Evolutionary conservation across 2,797 vertebrate genomes (phyloP).

Genomic region (Sylvia borin): DNA sequence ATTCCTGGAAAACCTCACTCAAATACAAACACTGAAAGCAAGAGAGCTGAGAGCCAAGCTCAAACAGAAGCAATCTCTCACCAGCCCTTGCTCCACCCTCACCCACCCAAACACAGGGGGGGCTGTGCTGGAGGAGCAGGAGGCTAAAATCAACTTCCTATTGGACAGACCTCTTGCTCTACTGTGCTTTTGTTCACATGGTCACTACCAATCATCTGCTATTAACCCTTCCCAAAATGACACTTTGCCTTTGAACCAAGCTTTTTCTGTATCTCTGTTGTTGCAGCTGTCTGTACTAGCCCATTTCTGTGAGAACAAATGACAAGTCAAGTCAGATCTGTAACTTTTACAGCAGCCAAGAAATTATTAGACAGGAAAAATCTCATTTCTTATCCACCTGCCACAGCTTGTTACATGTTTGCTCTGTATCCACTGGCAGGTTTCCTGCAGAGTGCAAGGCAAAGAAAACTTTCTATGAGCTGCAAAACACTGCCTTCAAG

Average conservation of each 20-base stretch:
- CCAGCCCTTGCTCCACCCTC: background rate
- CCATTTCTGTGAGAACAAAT: background rate
- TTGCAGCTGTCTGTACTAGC: background rate
- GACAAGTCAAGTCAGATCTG: background rate
- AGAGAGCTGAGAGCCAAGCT: background rate
- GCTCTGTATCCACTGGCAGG: background rate
- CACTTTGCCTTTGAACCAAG: background rate
- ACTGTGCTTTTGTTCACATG: fast-evolving
- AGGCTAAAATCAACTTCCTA: background rate
- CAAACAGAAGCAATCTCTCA: background rate
- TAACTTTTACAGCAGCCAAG: background rate
- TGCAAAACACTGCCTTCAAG: background rate
- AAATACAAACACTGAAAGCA: background rate
- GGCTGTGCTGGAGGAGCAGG: background rate
- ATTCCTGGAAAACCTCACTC: background rate
- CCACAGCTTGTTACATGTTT: background rate
- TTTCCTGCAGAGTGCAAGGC: background rate
- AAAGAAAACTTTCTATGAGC: background rate
- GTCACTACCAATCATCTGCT: background rate
- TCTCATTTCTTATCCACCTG: background rate
- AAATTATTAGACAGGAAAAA: background rate
- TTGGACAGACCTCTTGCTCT: background rate
- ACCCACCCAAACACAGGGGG: no score
- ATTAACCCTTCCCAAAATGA: background rate
- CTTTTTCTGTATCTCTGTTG: background rate